Evolutionary conservation across 1,140 invertebrate species (phyloP).

Genomic region (Sycophaga agraensis): DNA sequence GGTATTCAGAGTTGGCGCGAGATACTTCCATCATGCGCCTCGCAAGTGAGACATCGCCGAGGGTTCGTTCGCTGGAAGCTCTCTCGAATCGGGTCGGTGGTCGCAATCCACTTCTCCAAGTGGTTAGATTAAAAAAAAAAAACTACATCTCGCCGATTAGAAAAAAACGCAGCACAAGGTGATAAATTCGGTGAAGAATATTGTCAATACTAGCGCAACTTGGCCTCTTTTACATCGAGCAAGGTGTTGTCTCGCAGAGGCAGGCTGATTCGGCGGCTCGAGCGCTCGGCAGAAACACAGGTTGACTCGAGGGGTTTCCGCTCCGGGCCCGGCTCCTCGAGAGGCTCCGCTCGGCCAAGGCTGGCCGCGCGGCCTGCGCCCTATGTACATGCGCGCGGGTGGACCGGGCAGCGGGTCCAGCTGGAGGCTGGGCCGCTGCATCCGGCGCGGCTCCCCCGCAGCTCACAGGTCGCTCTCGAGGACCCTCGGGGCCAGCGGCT

Average conservation of each 20-base stretch:
- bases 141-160: too few species aligned
- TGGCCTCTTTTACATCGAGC: background rate
- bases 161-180: background rate
- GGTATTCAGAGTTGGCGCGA: too few species aligned
- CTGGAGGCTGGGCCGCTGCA: too few species aligned
- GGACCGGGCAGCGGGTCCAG: background rate
- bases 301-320: background rate
- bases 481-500: conserved; percentile 32
- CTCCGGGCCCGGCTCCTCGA: background rate
- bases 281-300: background rate
- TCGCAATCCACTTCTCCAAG: too few species aligned
- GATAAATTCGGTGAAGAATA: background rate
- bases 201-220: background rate
- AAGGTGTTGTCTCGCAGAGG: too few species aligned
- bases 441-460: background rate
- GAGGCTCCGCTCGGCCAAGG: background rate
- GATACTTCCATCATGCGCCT: too few species aligned
- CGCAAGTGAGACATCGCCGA: too few species aligned
- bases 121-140: too few species aligned
- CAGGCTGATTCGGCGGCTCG: background rate
- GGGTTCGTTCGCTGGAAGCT: too few species aligned
- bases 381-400: background rate
- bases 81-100: too few species aligned
- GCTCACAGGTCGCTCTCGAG: conserved; percentile 38
- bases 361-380: background rate